Percentiles rank a stretch among this genome's conserved stretches.
Evolutionary conservation across 2,113 vertebrate genomes (phyloP).

Genomic region (Cyprinodon tularosa): DNA sequence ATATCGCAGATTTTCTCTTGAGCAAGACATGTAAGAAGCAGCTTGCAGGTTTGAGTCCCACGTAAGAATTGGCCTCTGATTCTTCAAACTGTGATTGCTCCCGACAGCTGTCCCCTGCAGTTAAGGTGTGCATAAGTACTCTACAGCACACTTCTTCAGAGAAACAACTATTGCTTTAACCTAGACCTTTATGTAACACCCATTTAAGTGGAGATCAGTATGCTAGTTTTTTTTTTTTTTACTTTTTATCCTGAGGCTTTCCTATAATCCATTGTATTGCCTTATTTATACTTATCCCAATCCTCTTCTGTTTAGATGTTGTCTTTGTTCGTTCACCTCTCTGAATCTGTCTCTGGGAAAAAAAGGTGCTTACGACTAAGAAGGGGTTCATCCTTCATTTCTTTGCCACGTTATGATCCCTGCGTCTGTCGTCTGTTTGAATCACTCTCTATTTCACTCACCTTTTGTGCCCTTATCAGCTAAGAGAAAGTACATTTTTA

Average conservation of each 20-base stretch:
- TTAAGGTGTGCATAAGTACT: neutral
- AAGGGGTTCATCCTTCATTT: slow-evolving; percentile 45
- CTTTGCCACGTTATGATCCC: slow-evolving; percentile 34
- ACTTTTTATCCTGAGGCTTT: slow-evolving; percentile 10
- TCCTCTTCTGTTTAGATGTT: slow-evolving; percentile 17
- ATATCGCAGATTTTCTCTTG: neutral
- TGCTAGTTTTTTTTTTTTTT: neutral
- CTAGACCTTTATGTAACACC: slow-evolving; percentile 15
- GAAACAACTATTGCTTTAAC: slow-evolving; percentile 41
- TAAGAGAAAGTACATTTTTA: slow-evolving; percentile 28
- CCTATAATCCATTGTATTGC: slow-evolving; percentile 11
- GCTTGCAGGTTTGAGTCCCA: neutral
- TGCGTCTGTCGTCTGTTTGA: slow-evolving; percentile 32
- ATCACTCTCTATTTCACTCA: slow-evolving; percentile 28
- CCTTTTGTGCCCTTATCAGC: slow-evolving; percentile 19
- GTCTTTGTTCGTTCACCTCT: slow-evolving; percentile 8
- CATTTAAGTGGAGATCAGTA: slow-evolving; percentile 13
- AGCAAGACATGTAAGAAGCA: neutral
- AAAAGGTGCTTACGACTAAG: slow-evolving; percentile 44
- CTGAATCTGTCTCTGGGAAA: neutral
- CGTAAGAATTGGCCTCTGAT: neutral
- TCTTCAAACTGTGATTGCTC: neutral
- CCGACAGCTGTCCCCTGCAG: neutral
- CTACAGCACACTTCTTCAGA: slow-evolving; percentile 1
- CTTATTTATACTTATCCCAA: slow-evolving; percentile 1